A percentile compares a stretch with the other conserved stretches of the same genome.
Conservation (phyloP, 2,797 vertebrate species). For the Spheniscus humboldti region DNA sequence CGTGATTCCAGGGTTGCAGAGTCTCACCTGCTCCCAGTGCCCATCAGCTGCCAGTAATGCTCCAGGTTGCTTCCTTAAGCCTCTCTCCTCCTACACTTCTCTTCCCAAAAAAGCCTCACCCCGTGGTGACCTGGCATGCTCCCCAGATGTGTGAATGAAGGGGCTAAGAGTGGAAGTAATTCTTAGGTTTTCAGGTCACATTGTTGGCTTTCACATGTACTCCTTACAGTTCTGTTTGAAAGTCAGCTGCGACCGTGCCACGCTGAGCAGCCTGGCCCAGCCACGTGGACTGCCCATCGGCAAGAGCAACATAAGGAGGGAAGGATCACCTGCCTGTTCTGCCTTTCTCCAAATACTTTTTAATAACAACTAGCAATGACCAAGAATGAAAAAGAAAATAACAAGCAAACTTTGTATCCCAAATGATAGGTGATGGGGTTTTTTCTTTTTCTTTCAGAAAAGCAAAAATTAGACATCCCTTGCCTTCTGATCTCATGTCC, state of each 20-base stretch:
- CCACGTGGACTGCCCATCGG: fast-evolving
- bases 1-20: background rate
- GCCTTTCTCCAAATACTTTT: background rate
- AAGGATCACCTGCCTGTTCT: background rate
- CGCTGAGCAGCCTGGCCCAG: background rate
- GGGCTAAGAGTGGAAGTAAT: background rate
- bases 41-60: background rate
- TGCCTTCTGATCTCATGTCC: background rate
- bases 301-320: background rate
- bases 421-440: background rate
- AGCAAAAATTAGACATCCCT: background rate
- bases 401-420: background rate
- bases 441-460: background rate
- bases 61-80: background rate
- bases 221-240: background rate
- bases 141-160: background rate
- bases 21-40: background rate
- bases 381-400: background rate
- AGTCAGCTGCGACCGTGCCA: background rate
- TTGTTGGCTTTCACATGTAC: background rate
- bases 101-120: background rate
- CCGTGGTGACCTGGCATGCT: background rate
- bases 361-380: background rate
- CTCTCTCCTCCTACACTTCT: background rate
- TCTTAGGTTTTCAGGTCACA: background rate